Evolutionary conservation across 2,113 vertebrate species (phyloP).

Genomic region (Platichthys stellatus): DNA sequence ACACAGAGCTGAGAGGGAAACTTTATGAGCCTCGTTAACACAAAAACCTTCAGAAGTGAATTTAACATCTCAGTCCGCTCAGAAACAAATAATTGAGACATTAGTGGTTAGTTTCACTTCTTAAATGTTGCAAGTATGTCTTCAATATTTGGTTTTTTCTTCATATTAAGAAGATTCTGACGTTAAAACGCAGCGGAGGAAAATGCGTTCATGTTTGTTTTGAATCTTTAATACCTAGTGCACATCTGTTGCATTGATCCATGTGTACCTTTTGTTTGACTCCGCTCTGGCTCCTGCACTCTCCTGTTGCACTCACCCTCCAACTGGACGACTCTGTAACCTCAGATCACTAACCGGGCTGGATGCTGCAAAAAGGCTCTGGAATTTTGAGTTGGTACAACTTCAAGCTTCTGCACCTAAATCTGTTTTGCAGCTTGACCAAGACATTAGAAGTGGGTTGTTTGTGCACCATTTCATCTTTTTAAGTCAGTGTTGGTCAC

Average conservation of each 20-base stretch:
- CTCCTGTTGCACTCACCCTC: neutral
- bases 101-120: neutral
- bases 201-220: neutral
- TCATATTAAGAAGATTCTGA: neutral
- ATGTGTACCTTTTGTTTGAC: no score
- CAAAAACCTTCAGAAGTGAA: conserved; percentile 25
- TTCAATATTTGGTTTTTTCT: neutral
- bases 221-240: neutral
- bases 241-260: neutral
- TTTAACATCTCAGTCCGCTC: conserved; percentile 1
- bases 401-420: neutral
- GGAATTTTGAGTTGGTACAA: neutral
- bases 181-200: neutral
- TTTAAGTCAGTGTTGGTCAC: neutral
- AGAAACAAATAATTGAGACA: neutral
- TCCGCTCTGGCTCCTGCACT: neutral
- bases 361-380: neutral
- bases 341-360: neutral
- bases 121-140: neutral
- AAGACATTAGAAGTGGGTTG: neutral
- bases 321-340: neutral
- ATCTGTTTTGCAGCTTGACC: neutral
- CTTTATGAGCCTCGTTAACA: conserved; percentile 66
- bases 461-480: neutral
- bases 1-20: conserved; percentile 25